Percentiles rank a stretch among this genome's conserved stretches.
Conservation (phyloP, 2,888 invertebrate species). For the Bombylius major region DNA sequence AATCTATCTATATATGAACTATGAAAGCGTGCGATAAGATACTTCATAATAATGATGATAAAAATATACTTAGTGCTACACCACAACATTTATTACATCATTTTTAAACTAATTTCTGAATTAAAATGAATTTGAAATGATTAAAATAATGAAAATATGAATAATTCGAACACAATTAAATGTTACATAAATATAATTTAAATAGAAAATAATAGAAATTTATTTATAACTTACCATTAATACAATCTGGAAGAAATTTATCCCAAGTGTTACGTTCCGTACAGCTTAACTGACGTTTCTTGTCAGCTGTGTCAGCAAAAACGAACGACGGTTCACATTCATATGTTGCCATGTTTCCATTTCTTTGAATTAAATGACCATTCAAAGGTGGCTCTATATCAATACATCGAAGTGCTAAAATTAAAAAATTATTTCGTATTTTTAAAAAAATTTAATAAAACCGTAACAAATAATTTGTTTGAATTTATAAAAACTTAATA, state of each 20-base stretch:
- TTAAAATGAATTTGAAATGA: too few species aligned
- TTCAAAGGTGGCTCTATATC: conserved; percentile 50
- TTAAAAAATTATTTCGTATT: not conserved
- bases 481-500: too few species aligned
- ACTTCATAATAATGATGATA: too few species aligned
- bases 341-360: conserved; percentile 50
- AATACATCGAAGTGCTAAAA: conserved; percentile 54
- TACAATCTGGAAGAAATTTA: conserved; percentile 46
- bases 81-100: too few species aligned
- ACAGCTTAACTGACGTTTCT: conserved; percentile 50
- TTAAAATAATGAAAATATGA: not conserved
- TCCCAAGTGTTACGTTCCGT: conserved; percentile 54
- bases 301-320: conserved; percentile 54
- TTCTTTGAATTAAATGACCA: conserved; percentile 55
- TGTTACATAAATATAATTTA: not conserved
- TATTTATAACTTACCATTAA: conserved; percentile 43
- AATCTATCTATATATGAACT: too few species aligned
- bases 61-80: too few species aligned
- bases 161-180: not conserved
- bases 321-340: conserved; percentile 54
- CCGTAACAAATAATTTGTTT: not conserved
- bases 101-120: too few species aligned
- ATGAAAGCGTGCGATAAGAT: too few species aligned
- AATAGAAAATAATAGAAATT: not conserved
- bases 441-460: not conserved